phyloP scores from a whole-genome alignment of 2,888 invertebrate genomes.

The Neoaliturus tenellus region DNA sequence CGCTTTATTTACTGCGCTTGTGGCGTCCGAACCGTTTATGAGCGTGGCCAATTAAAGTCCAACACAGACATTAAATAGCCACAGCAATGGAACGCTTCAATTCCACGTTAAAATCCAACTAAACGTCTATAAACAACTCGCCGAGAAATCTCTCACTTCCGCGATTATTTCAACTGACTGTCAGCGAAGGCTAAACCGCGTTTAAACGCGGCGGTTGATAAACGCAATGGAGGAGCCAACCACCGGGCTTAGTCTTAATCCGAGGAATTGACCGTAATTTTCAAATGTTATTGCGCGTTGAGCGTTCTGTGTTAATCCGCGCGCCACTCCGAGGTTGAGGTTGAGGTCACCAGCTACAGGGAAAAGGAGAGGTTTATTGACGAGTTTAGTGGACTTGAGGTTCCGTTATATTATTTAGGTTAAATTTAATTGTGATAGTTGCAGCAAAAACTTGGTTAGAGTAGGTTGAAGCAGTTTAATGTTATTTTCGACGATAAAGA shows the following conservation, averaged over 20 bases:
- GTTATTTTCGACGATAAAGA: too few relatives aligned
- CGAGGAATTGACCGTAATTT: conserved; percentile 14
- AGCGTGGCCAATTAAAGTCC: not conserved
- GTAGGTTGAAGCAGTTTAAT: too few relatives aligned
- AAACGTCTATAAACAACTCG: conserved; percentile 13
- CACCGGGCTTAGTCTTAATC: conserved; percentile 7
- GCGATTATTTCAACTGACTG: not conserved
- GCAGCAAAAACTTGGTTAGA: too few relatives aligned
- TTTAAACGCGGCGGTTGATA: not conserved
- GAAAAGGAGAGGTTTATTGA: too few relatives aligned
- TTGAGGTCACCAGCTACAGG: too few relatives aligned
- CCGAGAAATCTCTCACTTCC: not conserved
- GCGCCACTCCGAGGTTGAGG: too few relatives aligned
- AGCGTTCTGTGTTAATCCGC: not conserved
- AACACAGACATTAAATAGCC: conserved; percentile 33
- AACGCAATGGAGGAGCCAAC: not conserved
- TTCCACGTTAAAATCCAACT: not conserved
- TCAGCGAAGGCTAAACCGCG: conserved; percentile 2
- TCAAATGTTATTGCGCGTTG: not conserved
- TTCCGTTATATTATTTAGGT: too few relatives aligned
- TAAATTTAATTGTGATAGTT: too few relatives aligned
- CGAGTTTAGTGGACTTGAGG: too few relatives aligned
- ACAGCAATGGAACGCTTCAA: too few relatives aligned
- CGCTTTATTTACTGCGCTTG: too few relatives aligned
- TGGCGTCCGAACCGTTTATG: not conserved